Evolutionary conservation across 2,797 vertebrate species (phyloP).

Genomic region (Notamacropus eugenii): DNA sequence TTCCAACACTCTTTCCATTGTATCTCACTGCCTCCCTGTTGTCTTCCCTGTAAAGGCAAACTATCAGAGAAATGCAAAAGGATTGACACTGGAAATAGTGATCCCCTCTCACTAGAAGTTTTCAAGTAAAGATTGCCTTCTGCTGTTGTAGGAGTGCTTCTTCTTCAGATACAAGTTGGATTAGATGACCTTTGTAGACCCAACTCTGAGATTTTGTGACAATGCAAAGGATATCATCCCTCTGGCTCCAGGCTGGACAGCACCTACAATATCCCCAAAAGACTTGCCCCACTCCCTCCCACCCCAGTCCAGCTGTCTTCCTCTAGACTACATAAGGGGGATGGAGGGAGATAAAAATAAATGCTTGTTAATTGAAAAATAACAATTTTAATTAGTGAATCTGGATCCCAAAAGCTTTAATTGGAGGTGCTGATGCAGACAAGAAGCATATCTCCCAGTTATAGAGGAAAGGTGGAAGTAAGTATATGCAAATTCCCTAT

Average conservation of each 20-base stretch:
- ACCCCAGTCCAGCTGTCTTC: not conserved
- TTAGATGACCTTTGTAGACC: not conserved
- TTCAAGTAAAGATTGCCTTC: not conserved
- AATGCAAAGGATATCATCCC: not conserved
- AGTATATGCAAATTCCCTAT: not conserved
- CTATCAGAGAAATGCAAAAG: not conserved
- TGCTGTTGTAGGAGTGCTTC: not conserved
- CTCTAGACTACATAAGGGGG: not conserved
- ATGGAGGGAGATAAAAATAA: not conserved
- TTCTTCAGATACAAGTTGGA: not conserved
- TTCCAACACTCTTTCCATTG: not conserved
- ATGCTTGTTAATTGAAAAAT: not conserved
- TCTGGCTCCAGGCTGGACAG: not conserved
- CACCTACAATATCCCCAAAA: not conserved
- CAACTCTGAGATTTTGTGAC: not conserved
- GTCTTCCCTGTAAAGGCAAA: not conserved
- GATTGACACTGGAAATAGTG: not conserved
- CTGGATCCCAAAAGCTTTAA: not conserved
- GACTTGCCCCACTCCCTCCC: not conserved
- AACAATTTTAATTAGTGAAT: not conserved
- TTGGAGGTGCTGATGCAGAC: not conserved
- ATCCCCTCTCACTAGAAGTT: not conserved
- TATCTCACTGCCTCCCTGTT: not conserved
- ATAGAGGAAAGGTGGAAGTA: not conserved
- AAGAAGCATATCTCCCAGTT: not conserved